Evolutionary conservation across 1,140 invertebrate species (phyloP), one percentile per base, ranked within the genome.

Genomic region (Hestina assimilis): DNA sequence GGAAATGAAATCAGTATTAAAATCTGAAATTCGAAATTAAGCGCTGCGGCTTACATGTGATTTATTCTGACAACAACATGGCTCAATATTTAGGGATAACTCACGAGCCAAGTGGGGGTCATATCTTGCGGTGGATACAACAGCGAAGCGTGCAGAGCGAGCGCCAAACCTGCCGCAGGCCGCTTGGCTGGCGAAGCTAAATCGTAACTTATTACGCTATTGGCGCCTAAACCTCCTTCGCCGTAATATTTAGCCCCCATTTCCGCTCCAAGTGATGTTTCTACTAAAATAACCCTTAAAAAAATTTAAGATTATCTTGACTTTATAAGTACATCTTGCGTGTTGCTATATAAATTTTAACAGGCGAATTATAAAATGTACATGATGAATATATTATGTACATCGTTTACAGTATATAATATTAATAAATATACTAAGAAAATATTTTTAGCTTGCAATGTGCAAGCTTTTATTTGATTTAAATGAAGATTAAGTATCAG

Each of bases 231-330:
- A 54, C 71, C 66, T 4, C 67, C 66, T 12, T 79, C 70, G 8
- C 60, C 68, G 43, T 83, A 85, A 66, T 80, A 83, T 35, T 51
- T 65, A n/a, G 70, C 63, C 8, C 76, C 66, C 15, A 53, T 29
- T 29, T 61, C 64, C 15, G 69, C 55, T 7, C 38, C 56, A 12
- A 79, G 43, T n/a, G 67, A 65, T 8, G 75, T 63, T 42, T 85
- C 80, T 5, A 74, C 75, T 63, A 87, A 54, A 42, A 82, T 79
- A 31, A 74, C 71, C 9, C 82, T 84, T 70, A 8, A 72, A 77
- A 46, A 48, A 62, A 51, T 35, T 29, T 19, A 14, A 14, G 31
- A 24, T 54, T 28, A 40, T 19, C 15, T 28, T 26, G n/a, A 14
- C 6, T 35, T n/a, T n/a, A n/a, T n/a, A n/a, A n/a, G n/a, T n/a